Evolutionary conservation across 2,113 vertebrate species (phyloP).

Genomic region (Perca schrenkii): DNA sequence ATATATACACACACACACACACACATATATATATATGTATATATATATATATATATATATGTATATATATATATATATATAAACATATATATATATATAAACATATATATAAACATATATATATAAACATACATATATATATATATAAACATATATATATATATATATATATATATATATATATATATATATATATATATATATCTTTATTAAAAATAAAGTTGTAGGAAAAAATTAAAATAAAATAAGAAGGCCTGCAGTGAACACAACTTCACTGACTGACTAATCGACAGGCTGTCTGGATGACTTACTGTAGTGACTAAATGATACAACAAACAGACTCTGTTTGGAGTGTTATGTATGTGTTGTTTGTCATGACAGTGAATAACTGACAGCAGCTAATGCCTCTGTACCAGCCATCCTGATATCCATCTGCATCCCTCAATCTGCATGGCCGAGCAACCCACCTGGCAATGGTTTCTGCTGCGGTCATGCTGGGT

Average conservation of each 20-base stretch:
- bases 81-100: no score
- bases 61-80: no score
- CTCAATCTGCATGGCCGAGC: constrained; percentile 6
- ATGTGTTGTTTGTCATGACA: neutral
- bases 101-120: no score
- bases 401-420: constrained; percentile 14
- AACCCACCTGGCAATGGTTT: constrained; percentile 57
- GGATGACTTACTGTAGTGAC: neutral
- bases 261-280: neutral
- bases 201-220: no score
- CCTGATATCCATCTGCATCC: constrained; percentile 51
- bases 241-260: neutral
- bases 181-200: no score
- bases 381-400: constrained; percentile 41
- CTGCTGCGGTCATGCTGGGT: constrained; percentile 21
- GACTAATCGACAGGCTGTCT: neutral
- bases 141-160: no score
- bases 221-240: no score
- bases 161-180: no score
- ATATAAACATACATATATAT: no score
- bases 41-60: no score
- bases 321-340: neutral
- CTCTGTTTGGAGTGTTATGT: constrained; percentile 29
- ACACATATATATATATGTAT: no score
- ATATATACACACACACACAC: no score